Evolutionary conservation across 2,888 invertebrate genomes (phyloP), one percentile per base, ranked within the genome.

Genomic region (Ceraclea dissimilis): DNA sequence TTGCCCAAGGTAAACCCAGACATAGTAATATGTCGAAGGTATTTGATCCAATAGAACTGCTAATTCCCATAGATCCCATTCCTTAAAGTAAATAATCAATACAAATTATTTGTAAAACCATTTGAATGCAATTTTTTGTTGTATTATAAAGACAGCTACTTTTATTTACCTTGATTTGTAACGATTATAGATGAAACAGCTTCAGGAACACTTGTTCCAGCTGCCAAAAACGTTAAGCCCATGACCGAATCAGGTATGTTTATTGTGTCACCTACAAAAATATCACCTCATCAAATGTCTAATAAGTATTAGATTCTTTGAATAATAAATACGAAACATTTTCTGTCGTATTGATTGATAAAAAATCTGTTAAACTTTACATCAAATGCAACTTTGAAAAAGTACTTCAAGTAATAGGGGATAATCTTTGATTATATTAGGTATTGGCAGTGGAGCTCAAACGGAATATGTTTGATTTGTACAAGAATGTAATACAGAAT

Each of bases 181-280:
- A 93, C 91, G 50, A 92, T 82, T 8, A 92, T 82, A 68, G 90
- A 90, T 33, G 91, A 88, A 1, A 92, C 88, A 1, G 90, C 90
- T 75, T 93, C 93, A 0, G 93, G 92, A 0, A 93, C 81, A 66
- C 90, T 90, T 61, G 90, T 91, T 48, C 92, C 92, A 1, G 89
- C 88, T 0, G 92, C 91, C 22, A 92, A 75, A 64, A 92, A 85
- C 2, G 90, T 90, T 55, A 93, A 76, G 0, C 92, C 92, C 75
- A 90, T 90, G 13, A 92, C 88, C 26, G 90, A 88, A 70, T 92
- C 91, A 0, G 92, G 90, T 51, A 92, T 84, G 62, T 81, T 76
- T 16, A 91, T 71, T 0, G 90, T 88, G 66, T 88, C 88, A 49
- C 91, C 90, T 86, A 63, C 20, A 50, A 46, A 49, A n/a, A n/a